Evolutionary conservation across 2,888 invertebrate genomes (phyloP).

Genomic region (Eledona agricola): DNA sequence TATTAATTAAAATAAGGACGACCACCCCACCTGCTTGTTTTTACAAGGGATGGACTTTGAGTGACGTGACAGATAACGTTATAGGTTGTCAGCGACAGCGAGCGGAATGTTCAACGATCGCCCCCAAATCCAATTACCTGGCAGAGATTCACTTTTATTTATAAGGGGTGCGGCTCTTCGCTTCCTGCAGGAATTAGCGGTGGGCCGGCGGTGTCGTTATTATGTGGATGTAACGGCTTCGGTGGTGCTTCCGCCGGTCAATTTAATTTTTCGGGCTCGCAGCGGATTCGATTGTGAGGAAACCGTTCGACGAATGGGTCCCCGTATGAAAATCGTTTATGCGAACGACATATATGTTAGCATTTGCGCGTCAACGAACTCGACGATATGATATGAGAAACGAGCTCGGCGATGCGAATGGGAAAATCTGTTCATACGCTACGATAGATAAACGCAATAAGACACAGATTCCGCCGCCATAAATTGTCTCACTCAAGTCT

Average conservation of each 20-base stretch:
- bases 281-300: slow-evolving; percentile 17
- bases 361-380: slow-evolving; percentile 44
- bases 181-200: slow-evolving; percentile 24
- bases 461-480: slow-evolving; percentile 39
- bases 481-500: slow-evolving; percentile 36
- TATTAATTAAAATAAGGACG: slow-evolving; percentile 12
- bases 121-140: slow-evolving; percentile 46
- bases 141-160: slow-evolving; percentile 38
- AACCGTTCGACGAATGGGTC: slow-evolving; percentile 19
- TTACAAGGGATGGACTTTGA: slow-evolving; percentile 6
- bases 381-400: slow-evolving; percentile 47
- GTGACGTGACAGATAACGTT: slow-evolving; percentile 35
- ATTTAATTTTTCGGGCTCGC: slow-evolving; percentile 18
- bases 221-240: no score
- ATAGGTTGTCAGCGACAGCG: slow-evolving; percentile 30
- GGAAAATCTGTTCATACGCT: slow-evolving; percentile 45
- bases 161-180: slow-evolving; percentile 35
- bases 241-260: slow-evolving; percentile 5
- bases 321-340: slow-evolving; percentile 42
- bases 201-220: slow-evolving; percentile 5
- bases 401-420: slow-evolving; percentile 44
- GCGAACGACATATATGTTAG: slow-evolving; percentile 43
- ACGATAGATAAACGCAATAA: slow-evolving; percentile 50
- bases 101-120: slow-evolving; percentile 31
- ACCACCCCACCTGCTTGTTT: slow-evolving; percentile 2